Evolutionary conservation across 2,797 vertebrate species (phyloP).

Genomic region (Dendrocincla tyrannina): DNA sequence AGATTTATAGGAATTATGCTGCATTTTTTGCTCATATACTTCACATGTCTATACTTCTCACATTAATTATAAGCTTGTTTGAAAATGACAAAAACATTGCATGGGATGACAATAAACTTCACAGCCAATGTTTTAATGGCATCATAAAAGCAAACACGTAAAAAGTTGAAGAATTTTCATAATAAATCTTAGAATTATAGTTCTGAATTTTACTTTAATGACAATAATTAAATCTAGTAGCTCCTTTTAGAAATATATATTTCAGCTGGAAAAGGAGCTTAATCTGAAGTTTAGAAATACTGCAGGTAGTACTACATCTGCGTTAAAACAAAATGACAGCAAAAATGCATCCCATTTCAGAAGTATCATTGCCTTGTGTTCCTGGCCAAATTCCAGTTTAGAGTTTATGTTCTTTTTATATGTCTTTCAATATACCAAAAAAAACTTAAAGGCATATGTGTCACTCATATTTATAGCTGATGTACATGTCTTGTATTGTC

Average conservation of each 20-base stretch:
- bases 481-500: not conserved
- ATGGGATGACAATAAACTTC: slow-evolving; percentile 20
- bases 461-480: not conserved
- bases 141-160: slow-evolving; percentile 24
- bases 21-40: not conserved
- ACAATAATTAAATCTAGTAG: slow-evolving; percentile 26
- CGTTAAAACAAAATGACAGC: not conserved
- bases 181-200: slow-evolving; percentile 5
- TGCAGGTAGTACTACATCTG: not conserved
- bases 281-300: not conserved
- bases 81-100: slow-evolving; percentile 28
- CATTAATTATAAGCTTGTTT: slow-evolving; percentile 45
- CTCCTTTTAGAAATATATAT: slow-evolving; percentile 9
- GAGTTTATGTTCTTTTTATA: not conserved
- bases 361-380: not conserved
- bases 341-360: not conserved
- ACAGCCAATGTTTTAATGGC: slow-evolving; percentile 13
- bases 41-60: not conserved
- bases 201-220: slow-evolving; percentile 44
- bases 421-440: not conserved
- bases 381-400: not conserved
- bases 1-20: not conserved
- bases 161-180: slow-evolving; percentile 21
- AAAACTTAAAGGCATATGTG: rapidly evolving
- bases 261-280: not conserved